phyloP scores from a whole-genome alignment of 2,888 invertebrate genomes.

The Muscina levida region DNA sequence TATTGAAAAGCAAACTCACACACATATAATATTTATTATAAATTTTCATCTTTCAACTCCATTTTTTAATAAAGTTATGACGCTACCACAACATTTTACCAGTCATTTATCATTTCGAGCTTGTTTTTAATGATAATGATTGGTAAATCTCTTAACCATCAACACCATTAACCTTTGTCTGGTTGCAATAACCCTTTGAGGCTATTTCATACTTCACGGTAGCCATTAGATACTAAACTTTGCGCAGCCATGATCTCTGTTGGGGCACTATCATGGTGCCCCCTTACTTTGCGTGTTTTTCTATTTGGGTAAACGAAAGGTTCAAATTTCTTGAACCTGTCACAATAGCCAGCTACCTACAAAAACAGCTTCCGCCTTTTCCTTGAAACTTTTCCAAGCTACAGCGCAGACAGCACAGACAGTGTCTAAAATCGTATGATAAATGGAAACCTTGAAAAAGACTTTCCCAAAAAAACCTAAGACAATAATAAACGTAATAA shows the following conservation, averaged over 20 bases:
- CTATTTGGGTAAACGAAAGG: conserved; percentile 29
- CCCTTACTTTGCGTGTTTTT: not conserved
- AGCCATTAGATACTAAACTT: not conserved
- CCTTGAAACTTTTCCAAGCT: not conserved
- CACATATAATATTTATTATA: no score
- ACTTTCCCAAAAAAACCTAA: conserved; percentile 59
- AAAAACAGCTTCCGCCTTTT: conserved; percentile 57
- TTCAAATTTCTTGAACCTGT: conserved; percentile 49
- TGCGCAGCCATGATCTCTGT: not conserved
- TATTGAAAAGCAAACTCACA: not conserved
- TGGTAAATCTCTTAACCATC: conserved; percentile 57
- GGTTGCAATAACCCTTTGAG: conserved; percentile 46
- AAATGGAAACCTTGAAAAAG: conserved; percentile 59
- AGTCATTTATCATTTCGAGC: conserved; percentile 1
- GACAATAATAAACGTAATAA: not conserved
- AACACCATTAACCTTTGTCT: conserved; percentile 56
- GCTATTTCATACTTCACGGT: not conserved
- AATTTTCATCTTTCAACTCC: no score
- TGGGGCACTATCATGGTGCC: not conserved
- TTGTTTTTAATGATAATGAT: conserved; percentile 56
- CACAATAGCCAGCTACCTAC: conserved; percentile 19
- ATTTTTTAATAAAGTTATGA: not conserved
- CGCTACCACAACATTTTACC: not conserved
- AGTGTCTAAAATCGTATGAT: no score
- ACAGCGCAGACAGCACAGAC: conserved; percentile 17